phyloP scores from a whole-genome alignment of 2,888 invertebrate genomes.

The Ligdia adustata region DNA sequence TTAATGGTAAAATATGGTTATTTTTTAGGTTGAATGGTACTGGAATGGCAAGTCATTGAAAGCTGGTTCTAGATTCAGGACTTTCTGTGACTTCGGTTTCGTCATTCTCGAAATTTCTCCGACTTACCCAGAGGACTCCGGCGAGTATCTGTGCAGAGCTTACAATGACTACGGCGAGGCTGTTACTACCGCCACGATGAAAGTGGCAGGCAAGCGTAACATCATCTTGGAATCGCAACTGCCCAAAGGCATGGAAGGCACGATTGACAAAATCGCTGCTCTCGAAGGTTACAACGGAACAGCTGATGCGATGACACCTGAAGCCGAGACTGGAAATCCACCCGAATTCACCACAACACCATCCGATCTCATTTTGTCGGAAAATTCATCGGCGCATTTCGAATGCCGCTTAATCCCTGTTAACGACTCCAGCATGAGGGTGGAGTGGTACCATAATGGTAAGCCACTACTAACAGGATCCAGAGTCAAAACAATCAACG shows the following conservation, averaged over 20 bases:
- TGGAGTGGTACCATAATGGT: constrained; percentile 99
- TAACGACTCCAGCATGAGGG: constrained; percentile 96
- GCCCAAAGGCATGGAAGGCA: constrained; percentile 96
- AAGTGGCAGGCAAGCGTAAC: constrained; percentile 95
- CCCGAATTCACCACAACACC: constrained; percentile 96
- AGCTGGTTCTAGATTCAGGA: constrained; percentile 96
- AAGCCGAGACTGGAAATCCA: constrained; percentile 93
- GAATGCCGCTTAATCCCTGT: constrained; percentile 95
- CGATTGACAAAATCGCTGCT: constrained; percentile 96
- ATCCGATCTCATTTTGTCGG: constrained; percentile 91
- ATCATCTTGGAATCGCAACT: constrained; percentile 96
- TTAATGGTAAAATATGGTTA: constrained; percentile 2
- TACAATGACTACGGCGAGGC: constrained; percentile 95
- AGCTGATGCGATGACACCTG: constrained; percentile 86
- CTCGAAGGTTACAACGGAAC: constrained; percentile 93
- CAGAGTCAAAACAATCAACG: constrained; percentile 97
- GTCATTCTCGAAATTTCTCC: constrained; percentile 98
- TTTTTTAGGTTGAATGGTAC: constrained; percentile 93
- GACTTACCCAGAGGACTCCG: constrained; percentile 98
- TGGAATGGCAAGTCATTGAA: constrained; percentile 95
- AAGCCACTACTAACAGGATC: constrained; percentile 95
- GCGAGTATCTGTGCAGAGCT: constrained; percentile 95
- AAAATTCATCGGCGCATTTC: constrained; percentile 96
- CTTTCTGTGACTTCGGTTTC: constrained; percentile 99
- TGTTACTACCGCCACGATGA: constrained; percentile 94